Conservation (phyloP, 2,113 vertebrate species). For the Regulus satrapa region DNA sequence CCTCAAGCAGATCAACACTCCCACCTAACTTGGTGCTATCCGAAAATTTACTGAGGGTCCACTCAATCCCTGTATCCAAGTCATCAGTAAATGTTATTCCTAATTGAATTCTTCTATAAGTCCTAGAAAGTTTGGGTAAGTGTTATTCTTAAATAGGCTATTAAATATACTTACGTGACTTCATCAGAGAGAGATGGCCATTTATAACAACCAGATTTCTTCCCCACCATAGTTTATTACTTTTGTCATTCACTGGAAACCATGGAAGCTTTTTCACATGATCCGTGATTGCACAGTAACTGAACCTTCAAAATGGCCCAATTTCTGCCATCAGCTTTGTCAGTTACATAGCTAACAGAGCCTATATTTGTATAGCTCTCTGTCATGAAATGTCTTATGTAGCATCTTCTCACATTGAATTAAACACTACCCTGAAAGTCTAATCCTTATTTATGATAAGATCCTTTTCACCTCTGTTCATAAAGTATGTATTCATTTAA, state of each 20-base stretch:
- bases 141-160: background rate
- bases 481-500: slow-evolving; percentile 14
- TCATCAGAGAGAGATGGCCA: background rate
- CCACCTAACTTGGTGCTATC: background rate
- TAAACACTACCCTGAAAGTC: background rate
- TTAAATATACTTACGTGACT: background rate
- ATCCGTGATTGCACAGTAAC: background rate
- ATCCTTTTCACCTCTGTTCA: slow-evolving; percentile 2
- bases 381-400: background rate
- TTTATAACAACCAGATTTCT: background rate
- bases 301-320: background rate
- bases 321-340: background rate
- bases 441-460: slow-evolving; percentile 60
- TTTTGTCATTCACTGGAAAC: background rate
- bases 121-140: background rate
- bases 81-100: background rate
- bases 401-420: slow-evolving; percentile 18
- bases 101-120: background rate
- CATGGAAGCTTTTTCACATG: background rate
- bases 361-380: background rate
- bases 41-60: background rate
- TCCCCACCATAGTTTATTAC: background rate
- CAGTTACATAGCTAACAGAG: background rate
- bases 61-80: background rate
- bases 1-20: background rate